A percentile compares a stretch with the other conserved stretches of the same genome.
Conservation (phyloP, 2,797 vertebrate genomes). For the Australoheros facetus region DNA sequence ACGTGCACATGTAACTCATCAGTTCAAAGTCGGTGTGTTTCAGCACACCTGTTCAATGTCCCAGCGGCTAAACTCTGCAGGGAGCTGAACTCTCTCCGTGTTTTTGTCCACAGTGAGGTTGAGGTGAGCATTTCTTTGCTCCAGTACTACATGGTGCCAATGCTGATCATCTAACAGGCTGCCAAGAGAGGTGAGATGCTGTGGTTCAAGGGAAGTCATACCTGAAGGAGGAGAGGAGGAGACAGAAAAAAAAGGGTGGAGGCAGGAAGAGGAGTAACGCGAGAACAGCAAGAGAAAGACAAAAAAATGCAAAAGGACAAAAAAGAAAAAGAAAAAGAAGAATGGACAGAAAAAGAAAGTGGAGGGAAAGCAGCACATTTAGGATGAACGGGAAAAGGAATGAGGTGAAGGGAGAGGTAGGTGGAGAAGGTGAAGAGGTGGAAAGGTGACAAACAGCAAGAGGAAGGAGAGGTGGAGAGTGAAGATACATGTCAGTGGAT, state of each 20-base stretch:
- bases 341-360: neutral
- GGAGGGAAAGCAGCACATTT: neutral
- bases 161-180: constrained; percentile 94
- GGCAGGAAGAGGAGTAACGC: too few relatives aligned
- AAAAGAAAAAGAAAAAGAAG: neutral
- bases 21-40: neutral
- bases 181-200: constrained; percentile 81
- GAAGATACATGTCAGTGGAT: neutral
- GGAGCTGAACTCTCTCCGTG: constrained; percentile 81
- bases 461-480: neutral
- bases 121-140: constrained; percentile 81
- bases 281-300: neutral
- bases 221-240: constrained; percentile 41
- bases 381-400: neutral
- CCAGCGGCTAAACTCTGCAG: constrained; percentile 84
- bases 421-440: neutral
- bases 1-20: accelerated
- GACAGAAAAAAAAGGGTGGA: neutral
- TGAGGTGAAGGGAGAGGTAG: neutral
- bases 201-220: constrained; percentile 61
- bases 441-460: neutral
- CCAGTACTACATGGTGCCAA: constrained; percentile 89
- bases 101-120: constrained; percentile 94
- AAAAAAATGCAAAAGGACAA: neutral
- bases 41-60: constrained; percentile 85